Percentiles rank a stretch among this genome's conserved stretches.
These are phyloP conservation scores for Apodemia duryi DNA, from an alignment of 2,888 invertebrate species.

Conservation along the genomic window DNA sequence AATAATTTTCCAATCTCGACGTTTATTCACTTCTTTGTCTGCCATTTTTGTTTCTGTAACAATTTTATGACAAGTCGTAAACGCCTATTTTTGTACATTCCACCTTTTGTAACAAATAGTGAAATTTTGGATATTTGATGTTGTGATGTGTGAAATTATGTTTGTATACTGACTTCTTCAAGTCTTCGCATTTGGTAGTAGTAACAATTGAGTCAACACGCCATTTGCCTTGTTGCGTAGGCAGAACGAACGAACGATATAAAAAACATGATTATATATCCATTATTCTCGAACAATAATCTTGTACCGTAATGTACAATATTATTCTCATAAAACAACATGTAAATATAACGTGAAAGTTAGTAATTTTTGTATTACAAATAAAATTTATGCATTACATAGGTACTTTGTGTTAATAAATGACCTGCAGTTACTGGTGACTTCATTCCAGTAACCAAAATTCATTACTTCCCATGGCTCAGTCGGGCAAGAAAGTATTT, in stretches of 20 bases:
- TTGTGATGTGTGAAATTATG: conserved; percentile 33
- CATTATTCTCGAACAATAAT: too few relatives aligned
- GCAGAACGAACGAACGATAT: too few relatives aligned
- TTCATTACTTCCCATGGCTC: too few relatives aligned
- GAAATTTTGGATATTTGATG: conserved; percentile 26
- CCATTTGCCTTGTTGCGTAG: too few relatives aligned
- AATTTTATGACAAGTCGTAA: conserved; percentile 54
- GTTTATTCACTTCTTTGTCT: conserved; percentile 58
- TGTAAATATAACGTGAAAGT: background rate
- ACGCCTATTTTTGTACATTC: conserved; percentile 34
- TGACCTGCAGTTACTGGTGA: too few relatives aligned
- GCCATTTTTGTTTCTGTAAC: conserved; percentile 46
- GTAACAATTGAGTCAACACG: too few relatives aligned
- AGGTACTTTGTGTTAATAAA: too few relatives aligned
- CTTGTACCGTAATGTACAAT: background rate
- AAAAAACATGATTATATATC: too few relatives aligned
- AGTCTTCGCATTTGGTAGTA: too few relatives aligned
- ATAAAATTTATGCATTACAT: conserved; percentile 1
- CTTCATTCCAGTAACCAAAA: too few relatives aligned
- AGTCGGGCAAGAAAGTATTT: too few relatives aligned
- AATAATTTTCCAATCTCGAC: conserved; percentile 65
- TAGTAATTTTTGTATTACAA: conserved; percentile 6
- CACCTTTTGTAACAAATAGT: conserved; percentile 18
- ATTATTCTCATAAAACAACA: background rate
- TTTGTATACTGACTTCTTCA: too few relatives aligned